Base-by-base conservation (phyloP, 2,888 invertebrate species). In the Epsilonema sp. region DNA sequence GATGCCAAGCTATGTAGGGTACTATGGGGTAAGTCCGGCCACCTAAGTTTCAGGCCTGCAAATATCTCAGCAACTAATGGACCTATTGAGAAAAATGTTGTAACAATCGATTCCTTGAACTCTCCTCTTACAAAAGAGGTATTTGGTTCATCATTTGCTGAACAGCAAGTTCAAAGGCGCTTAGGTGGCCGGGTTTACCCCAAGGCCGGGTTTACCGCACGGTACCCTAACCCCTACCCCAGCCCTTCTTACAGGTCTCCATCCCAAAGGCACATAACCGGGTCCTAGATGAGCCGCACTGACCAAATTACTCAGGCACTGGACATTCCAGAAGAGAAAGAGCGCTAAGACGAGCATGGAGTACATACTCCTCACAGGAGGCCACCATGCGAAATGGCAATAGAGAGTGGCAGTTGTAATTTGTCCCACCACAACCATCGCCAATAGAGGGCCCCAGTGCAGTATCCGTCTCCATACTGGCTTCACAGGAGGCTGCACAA, bases 371-470 rank as follows among this genome's bases (percentile, higher is more conserved):
- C 71, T 69, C 31, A 31, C 8, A 8, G 31, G 31, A 8, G 86
- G 82, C 81, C 85, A 84, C 68, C 68, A 69, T 77, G 84, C 80
- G 45, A 78, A 76, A 54, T 79, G 76, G 62, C 83, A 76, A 60
- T 83, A 78, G 45, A 85, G 74, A 57, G 84, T 81, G 58, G 79
- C 76, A 67, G 82, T 76, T 56, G 84, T 82, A 59, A 89, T 78
- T 58, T 80, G 71, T 70, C 52, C 53, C 5, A 58, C 56, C 16
- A 62, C 52, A n/a, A 82, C 76, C 56, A 90, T 70, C 47, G 89
- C 87, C 45, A 80, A 75, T 26, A 89, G 68, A 46, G 92, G 90
- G 45, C 90, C 92, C 87, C 87, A 90, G 65, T 90, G 89, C 49
- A 78, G 74, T 56, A 90, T 70, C 57, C 77, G 74, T 8, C 20